Percentiles rank a stretch among this genome's conserved stretches.
Evolutionary conservation across 2,113 vertebrate species (phyloP).

Genomic region (Ailuropoda melanoleuca): DNA sequence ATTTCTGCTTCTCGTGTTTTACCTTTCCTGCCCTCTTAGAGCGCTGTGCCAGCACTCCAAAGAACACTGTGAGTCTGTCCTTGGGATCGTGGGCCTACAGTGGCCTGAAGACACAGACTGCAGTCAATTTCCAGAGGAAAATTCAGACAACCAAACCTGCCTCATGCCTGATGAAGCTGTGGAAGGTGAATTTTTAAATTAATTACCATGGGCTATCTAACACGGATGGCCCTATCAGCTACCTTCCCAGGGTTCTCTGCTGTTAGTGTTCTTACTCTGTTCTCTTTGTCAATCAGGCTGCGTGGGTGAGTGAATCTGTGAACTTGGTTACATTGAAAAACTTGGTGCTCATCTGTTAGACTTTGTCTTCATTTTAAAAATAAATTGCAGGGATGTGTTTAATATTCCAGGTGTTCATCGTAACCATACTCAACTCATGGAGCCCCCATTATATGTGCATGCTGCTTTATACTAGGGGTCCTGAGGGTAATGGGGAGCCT

Average conservation of each 20-base stretch:
- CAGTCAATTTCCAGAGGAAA: constrained; percentile 93
- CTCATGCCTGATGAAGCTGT: constrained; percentile 92
- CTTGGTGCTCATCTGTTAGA: neutral
- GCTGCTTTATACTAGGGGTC: neutral
- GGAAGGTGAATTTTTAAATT: constrained; percentile 85
- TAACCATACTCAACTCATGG: neutral
- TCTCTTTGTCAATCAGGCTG: neutral
- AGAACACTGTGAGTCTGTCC: constrained; percentile 93
- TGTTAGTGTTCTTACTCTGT: neutral
- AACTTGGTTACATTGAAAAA: neutral
- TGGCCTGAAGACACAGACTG: constrained; percentile 98
- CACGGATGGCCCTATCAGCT: neutral
- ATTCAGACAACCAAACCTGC: constrained; percentile 88
- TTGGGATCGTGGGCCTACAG: constrained; percentile 95
- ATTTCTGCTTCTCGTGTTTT: neutral
- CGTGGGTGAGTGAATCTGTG: neutral
- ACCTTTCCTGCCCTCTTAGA: constrained; percentile 81
- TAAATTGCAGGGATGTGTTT: neutral
- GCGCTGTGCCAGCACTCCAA: constrained; percentile 92
- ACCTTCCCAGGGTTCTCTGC: neutral
- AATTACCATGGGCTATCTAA: neutral
- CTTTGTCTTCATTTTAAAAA: neutral
- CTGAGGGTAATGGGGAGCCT: neutral
- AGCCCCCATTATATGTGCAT: neutral
- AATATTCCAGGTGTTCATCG: neutral